Evolutionary conservation across 2,888 invertebrate genomes (phyloP).

Genomic region (Euspilapteryx auroguttella): DNA sequence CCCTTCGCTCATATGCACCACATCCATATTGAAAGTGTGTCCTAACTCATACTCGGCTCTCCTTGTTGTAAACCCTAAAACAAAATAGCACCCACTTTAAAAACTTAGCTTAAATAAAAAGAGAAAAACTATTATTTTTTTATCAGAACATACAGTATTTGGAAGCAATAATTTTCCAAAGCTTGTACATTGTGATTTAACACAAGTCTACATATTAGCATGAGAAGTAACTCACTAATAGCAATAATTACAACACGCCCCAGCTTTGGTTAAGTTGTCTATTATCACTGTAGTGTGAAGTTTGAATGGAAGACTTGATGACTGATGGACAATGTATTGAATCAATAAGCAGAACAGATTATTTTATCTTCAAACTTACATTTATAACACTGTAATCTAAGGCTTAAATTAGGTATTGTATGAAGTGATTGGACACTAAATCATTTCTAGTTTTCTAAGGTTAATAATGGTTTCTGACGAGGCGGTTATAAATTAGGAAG

Average conservation of each 20-base stretch:
- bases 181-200: conserved; percentile 23
- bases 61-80: conserved; percentile 39
- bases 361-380: too few species aligned
- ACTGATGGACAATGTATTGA: too few species aligned
- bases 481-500: too few species aligned
- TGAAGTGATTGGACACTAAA: too few species aligned
- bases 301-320: too few species aligned
- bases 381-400: too few species aligned
- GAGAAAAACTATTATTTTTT: conserved; percentile 8
- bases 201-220: conserved; percentile 6
- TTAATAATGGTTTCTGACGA: too few species aligned
- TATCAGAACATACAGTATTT: conserved; percentile 39
- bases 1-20: conserved; percentile 37
- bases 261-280: conserved; percentile 2
- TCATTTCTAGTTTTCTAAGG: too few species aligned
- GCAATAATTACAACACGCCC: conserved; percentile 7
- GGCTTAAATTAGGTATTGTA: too few species aligned
- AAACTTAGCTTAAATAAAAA: conserved; percentile 4
- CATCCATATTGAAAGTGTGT: conserved; percentile 52
- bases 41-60: conserved; percentile 45
- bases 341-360: too few species aligned
- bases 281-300: conserved; percentile 6
- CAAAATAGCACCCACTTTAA: conserved; percentile 10
- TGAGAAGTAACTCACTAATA: conserved; percentile 9
- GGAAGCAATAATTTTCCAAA: conserved; percentile 33